A percentile compares a stretch with the other conserved stretches of the same genome.
These are phyloP conservation scores for Drosophila kokeensis DNA, from an alignment of 2,888 invertebrate genomes.

Conservation along the genomic window DNA sequence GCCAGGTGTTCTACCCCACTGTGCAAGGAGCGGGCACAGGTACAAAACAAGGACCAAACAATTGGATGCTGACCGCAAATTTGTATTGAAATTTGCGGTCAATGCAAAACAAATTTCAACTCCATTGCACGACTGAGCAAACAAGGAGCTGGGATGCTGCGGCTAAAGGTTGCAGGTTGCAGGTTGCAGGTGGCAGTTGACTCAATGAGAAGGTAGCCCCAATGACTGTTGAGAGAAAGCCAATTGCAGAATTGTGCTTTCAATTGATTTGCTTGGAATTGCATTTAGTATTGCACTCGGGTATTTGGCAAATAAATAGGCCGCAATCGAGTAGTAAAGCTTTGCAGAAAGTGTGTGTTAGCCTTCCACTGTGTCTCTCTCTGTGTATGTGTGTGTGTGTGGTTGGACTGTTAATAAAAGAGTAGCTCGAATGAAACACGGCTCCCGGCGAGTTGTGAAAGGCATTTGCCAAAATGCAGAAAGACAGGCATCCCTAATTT, in stretches of 20 bases:
- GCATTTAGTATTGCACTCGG: slow-evolving; percentile 69
- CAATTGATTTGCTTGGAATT: slow-evolving; percentile 77
- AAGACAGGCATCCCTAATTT: slow-evolving; percentile 70
- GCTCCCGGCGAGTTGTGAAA: slow-evolving; percentile 26
- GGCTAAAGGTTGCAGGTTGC: neutral
- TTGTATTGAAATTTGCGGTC: slow-evolving; percentile 78
- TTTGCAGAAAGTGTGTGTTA: neutral
- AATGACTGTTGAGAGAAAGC: slow-evolving; percentile 52
- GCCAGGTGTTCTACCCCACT: slow-evolving; percentile 19
- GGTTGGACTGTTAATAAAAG: slow-evolving; percentile 68
- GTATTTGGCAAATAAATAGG: slow-evolving; percentile 39
- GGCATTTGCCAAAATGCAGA: slow-evolving; percentile 59
- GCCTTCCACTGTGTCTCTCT: neutral
- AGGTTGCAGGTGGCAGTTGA: neutral
- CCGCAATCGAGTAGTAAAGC: slow-evolving; percentile 39
- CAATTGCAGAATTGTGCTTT: slow-evolving; percentile 74
- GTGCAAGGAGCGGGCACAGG: slow-evolving; percentile 9
- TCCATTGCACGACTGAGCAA: slow-evolving; percentile 61
- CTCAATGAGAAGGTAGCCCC: neutral
- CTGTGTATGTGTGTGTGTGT: neutral
- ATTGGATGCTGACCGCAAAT: slow-evolving; percentile 71
- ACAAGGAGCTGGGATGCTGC: slow-evolving; percentile 28
- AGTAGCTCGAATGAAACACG: slow-evolving; percentile 31
- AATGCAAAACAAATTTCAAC: slow-evolving; percentile 77
- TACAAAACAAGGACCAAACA: slow-evolving; percentile 8